Evolutionary conservation across 2,888 invertebrate genomes (phyloP).

Genomic region (Oligia strigilis): DNA sequence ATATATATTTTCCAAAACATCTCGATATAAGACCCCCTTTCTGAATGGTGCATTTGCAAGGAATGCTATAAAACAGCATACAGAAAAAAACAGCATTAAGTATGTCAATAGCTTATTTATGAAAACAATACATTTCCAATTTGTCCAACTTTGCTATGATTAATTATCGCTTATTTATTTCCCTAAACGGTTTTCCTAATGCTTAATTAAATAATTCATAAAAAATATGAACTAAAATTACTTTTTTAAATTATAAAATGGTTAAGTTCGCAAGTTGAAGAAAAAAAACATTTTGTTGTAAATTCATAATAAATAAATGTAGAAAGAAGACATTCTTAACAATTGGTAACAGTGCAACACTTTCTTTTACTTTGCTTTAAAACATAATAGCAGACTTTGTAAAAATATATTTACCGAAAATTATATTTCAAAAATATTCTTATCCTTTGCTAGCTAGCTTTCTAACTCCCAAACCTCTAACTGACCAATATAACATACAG

Average conservation of each 20-base stretch:
- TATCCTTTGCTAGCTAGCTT: background rate
- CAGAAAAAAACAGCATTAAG: background rate
- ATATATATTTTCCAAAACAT: background rate
- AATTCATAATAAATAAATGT: background rate
- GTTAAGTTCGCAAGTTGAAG: background rate
- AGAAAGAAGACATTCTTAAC: background rate
- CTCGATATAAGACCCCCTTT: background rate
- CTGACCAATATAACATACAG: background rate
- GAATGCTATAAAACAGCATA: background rate
- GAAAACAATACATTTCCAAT: background rate
- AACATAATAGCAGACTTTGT: background rate
- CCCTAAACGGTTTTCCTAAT: background rate
- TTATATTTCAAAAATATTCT: background rate
- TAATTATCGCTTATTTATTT: background rate
- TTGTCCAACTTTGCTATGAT: background rate
- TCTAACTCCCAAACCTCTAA: background rate
- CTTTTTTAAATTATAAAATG: background rate
- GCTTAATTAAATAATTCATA: background rate
- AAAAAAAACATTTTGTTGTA: background rate
- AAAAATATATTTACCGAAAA: background rate
- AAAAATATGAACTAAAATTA: background rate
- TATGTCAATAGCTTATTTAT: background rate
- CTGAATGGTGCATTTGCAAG: background rate
- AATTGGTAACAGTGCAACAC: background rate
- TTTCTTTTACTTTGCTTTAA: background rate